Evolutionary conservation across 2,888 invertebrate genomes (phyloP), one percentile per base, ranked within the genome.

Genomic region (Marasmarcha lunaedactyla): DNA sequence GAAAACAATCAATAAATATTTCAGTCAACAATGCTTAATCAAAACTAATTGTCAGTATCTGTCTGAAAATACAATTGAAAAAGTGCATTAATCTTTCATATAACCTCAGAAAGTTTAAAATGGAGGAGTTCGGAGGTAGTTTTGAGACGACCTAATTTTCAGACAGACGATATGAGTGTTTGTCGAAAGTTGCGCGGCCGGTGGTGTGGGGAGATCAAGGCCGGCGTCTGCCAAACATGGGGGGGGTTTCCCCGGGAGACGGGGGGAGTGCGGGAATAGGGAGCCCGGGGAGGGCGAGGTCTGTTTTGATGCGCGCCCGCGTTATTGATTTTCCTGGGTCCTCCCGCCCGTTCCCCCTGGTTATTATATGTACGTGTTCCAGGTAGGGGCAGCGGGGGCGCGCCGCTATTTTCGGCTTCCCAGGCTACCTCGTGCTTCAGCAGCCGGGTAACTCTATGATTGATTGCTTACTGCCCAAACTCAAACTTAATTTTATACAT

Each of bases 201-300:
- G 66, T 58, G 60, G 14, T 64, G 64, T 63, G 59, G 76, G 73
- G 70, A 71, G 72, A 81, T 83, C 83, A 83, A 83, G 83, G 83
- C 73, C 83, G 81, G 72, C 60, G 83, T 83, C 83, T 83, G 79
- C 78, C 76, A 78, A 81, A 78, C 77, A 77, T 65, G 72, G 59
- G 81, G 76, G 71, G 67, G 78, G 71, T 71, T 79, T 76, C 74
- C 83, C 78, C 77, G 77, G 78, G 77, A 71, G 73, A 71, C 66
- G 62, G 62, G 63, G 46, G 51, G 45, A 42, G 35, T 49, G 39
- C 53, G 58, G 52, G 55, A 51, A 48, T 54, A 52, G 54, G 50
- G 46, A 51, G 48, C 36, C 49, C 40, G 39, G 42, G 39, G 37
- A 49, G 63, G 66, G 57, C 52, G 62, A 57, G 67, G 69, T 64